Base-by-base conservation (phyloP, 2,888 invertebrate species). In the Pomacea canaliculata region DNA sequence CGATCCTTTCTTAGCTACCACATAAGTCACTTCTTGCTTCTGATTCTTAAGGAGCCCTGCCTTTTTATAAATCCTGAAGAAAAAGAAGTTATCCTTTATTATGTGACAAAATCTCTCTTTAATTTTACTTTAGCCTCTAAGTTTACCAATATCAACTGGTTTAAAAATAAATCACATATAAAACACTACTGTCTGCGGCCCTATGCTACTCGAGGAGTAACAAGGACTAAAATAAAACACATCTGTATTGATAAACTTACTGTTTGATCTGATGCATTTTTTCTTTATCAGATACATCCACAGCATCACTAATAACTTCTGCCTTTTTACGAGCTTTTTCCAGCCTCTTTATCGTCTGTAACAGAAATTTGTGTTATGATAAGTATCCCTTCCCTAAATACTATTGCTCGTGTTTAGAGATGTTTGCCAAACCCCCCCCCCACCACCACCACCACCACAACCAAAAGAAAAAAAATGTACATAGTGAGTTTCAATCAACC, bases 251-350 rank as follows among this genome's bases (percentile, higher is more conserved):
- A 27, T 7, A 49, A 62, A 92, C 93, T 92, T 92, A 95, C 95
- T 95, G 94, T 92, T 94, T 95, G n/a, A 98, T 94, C 92, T 97
- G 96, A 86, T 95, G 95, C 56, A 95, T 94, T 90, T 99, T 99
- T 91, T 99, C 99, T 81, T 94, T 93, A 77, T 97, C 96, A n/a
- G 95, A 94, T 86, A 98, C 94, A 85, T 98, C 98, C 0, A 93
- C 93, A 89, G 95, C 96, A 76, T 98, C 98, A 92, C 97, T 94
- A 9, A 99, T 93, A n/a, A 94, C 93, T 90, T 99, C 98, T 0
- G 97, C 96, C 92, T 96, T 97, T 92, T 99, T 99, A 92, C 97
- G 96, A 0, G 97, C 98, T 87, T 95, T 96, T 83, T 97, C 96
- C 92, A 99, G 91, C 89, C 95, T 95, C 87, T 94, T 95, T 78